Percentiles rank a stretch among this genome's conserved stretches.
These are phyloP conservation scores for Aldrovandia affinis DNA, from an alignment of 2,797 vertebrate genomes.

Conservation along the genomic window DNA sequence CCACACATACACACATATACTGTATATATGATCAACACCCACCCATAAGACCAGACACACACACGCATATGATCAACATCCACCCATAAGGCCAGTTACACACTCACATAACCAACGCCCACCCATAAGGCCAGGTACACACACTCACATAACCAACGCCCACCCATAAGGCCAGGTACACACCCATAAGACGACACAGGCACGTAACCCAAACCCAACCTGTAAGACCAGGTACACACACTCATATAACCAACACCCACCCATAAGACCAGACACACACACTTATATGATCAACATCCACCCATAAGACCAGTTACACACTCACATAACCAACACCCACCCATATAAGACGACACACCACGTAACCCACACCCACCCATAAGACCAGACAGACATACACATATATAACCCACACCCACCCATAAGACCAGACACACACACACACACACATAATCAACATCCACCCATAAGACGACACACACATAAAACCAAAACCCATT, in stretches of 20 bases:
- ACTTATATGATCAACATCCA: background rate
- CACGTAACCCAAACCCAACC: background rate
- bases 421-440: background rate
- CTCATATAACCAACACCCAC: background rate
- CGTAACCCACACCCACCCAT: background rate
- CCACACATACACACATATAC: conserved; percentile 39
- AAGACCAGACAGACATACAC: background rate
- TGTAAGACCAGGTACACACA: no score
- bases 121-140: no score
- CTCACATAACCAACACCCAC: background rate
- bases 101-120: no score
- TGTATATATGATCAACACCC: background rate
- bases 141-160: conserved; percentile 45
- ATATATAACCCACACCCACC: background rate
- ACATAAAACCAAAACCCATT: background rate
- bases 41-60: background rate
- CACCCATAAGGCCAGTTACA: no score
- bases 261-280: background rate
- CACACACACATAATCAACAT: background rate
- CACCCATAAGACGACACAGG: conserved; percentile 15
- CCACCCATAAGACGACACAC: background rate
- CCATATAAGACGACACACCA: background rate
- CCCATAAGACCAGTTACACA: background rate
- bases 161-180: conserved; percentile 60
- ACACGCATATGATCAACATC: background rate